Evolutionary conservation across 2,888 invertebrate genomes (phyloP).

Genomic region (Julus scanicus): DNA sequence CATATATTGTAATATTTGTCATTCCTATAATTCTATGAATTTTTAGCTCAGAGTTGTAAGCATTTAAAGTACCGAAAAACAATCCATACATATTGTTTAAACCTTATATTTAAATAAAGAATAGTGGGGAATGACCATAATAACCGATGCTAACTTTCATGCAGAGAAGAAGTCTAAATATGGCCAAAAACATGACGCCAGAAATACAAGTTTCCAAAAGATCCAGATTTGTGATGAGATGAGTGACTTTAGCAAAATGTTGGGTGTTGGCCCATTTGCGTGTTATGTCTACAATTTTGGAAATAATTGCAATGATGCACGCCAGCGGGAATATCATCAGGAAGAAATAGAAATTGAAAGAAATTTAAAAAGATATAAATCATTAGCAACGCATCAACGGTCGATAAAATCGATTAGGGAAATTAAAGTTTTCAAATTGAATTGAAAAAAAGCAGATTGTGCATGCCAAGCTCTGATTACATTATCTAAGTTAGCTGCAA

Average conservation of each 20-base stretch:
- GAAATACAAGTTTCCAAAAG: neutral
- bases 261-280: conserved; percentile 24
- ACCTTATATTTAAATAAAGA: no score
- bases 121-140: no score
- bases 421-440: neutral
- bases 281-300: neutral
- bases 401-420: neutral
- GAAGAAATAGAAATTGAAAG: neutral
- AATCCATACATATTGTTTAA: no score
- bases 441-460: neutral
- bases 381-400: neutral
- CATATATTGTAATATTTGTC: no score
- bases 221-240: conserved; percentile 8
- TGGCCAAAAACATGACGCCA: neutral
- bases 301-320: conserved; percentile 3
- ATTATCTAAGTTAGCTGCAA: neutral
- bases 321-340: neutral
- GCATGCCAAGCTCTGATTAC: neutral
- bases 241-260: conserved; percentile 30
- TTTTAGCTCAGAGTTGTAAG: no score
- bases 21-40: no score
- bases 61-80: no score
- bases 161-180: neutral
- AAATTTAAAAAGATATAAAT: neutral
- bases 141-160: no score